A percentile compares a stretch with the other conserved stretches of the same genome.
Evolutionary conservation across 1,140 invertebrate species (phyloP).

Genomic region (Latrodectus geometricus): DNA sequence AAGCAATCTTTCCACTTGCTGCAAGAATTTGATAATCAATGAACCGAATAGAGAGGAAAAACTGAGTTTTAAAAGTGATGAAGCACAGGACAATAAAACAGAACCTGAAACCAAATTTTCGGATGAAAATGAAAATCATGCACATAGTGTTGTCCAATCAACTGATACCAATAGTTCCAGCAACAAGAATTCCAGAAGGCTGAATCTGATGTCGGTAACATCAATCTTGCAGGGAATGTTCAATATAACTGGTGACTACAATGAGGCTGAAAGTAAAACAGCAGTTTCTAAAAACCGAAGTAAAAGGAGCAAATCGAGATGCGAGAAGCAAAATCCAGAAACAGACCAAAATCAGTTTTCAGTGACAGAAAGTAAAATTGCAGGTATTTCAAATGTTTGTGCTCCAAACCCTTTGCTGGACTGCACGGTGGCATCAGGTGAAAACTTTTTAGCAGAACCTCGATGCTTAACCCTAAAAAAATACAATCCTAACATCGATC

Average conservation of each 20-base stretch:
- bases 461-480: slow-evolving; percentile 25
- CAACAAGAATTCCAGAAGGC: too few species aligned
- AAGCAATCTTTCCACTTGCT: background rate
- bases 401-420: background rate
- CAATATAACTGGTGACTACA: background rate
- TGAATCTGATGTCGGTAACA: background rate
- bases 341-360: background rate
- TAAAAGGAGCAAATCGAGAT: background rate
- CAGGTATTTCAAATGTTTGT: background rate
- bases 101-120: background rate
- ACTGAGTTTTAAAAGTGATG: background rate
- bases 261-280: background rate
- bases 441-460: slow-evolving; percentile 8
- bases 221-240: background rate
- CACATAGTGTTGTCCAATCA: too few species aligned
- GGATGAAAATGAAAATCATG: too few species aligned
- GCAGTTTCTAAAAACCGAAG: background rate
- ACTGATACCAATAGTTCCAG: too few species aligned
- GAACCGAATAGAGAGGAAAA: background rate
- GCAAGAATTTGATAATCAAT: background rate
- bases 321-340: too few species aligned
- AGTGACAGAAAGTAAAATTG: background rate
- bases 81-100: background rate
- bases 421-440: background rate
- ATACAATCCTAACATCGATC: background rate